Percentiles rank a stretch among this genome's conserved stretches.
Conservation (phyloP, 1,140 invertebrate genomes). For the Sesamia nonagrioides region DNA sequence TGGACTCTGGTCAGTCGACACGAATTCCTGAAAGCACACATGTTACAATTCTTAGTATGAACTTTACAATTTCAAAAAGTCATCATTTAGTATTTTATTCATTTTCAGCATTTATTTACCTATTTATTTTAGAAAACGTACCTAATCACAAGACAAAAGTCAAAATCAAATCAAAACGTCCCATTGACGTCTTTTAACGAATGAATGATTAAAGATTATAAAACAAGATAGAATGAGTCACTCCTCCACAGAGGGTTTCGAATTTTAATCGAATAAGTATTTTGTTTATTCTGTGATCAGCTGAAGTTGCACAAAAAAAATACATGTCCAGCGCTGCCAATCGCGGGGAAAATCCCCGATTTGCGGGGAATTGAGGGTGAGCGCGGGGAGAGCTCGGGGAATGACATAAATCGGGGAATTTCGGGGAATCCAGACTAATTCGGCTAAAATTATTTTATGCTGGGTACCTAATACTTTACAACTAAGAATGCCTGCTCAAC, state of each 20-base stretch:
- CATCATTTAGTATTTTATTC: not conserved
- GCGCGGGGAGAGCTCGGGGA: no score
- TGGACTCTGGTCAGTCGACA: constrained; percentile 97
- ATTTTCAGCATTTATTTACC: constrained; percentile 10
- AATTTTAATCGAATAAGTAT: not conserved
- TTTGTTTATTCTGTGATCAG: not conserved
- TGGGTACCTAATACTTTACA: no score
- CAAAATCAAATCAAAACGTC: no score
- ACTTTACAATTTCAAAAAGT: not conserved
- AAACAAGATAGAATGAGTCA: not conserved
- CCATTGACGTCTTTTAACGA: not conserved
- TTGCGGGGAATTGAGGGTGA: no score
- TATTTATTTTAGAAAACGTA: constrained; percentile 6
- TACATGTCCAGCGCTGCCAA: not conserved
- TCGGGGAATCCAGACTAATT: no score
- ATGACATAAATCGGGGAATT: no score
- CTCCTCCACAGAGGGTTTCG: not conserved
- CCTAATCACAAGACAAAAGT: not conserved
- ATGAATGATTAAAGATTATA: not conserved
- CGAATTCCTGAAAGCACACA: constrained; percentile 88
- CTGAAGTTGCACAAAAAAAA: not conserved
- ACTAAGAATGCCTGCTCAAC: no score
- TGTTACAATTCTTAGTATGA: not conserved
- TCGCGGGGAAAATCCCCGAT: no score
- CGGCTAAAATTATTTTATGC: no score